A percentile compares a stretch with the other conserved stretches of the same genome.
phyloP scores from a whole-genome alignment of 2,888 invertebrate genomes.

The Limenitis camilla region DNA sequence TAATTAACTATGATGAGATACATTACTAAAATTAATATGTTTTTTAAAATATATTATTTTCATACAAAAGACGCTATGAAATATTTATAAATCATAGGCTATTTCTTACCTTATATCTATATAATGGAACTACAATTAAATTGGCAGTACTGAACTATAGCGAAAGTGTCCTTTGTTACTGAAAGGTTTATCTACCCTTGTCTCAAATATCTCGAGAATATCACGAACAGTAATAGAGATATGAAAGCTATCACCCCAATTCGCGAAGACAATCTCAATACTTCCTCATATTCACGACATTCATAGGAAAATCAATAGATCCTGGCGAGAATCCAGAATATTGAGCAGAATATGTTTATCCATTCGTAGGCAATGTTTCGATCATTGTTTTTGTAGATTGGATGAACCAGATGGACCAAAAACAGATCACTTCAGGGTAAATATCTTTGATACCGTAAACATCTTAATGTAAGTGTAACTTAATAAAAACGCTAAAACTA shows the following conservation, averaged over 20 bases:
- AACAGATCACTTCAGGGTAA: slow-evolving; percentile 8
- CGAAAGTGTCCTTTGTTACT: too few species aligned
- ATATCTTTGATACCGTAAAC: neutral
- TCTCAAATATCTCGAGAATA: too few species aligned
- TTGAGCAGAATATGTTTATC: slow-evolving; percentile 30
- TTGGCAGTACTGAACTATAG: too few species aligned
- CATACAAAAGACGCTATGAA: too few species aligned
- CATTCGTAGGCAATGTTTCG: slow-evolving; percentile 25
- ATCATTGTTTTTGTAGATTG: slow-evolving; percentile 31
- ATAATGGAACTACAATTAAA: too few species aligned
- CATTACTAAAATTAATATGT: too few species aligned
- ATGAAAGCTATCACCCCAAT: slow-evolving; percentile 20
- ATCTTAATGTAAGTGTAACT: neutral
- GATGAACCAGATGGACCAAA: slow-evolving; percentile 19
- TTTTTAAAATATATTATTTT: too few species aligned
- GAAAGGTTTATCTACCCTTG: too few species aligned
- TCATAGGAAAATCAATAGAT: slow-evolving; percentile 29
- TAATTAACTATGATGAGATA: too few species aligned
- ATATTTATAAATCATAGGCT: too few species aligned
- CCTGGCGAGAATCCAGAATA: slow-evolving; percentile 29
- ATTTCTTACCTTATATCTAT: too few species aligned
- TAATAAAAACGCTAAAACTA: too few species aligned
- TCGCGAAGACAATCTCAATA: slow-evolving; percentile 2
- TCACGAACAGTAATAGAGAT: neutral
- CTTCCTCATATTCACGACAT: slow-evolving; percentile 8